These are phyloP conservation scores for Adelosebastes latens DNA, from an alignment of 2,797 vertebrate species.

Conservation along the genomic window DNA sequence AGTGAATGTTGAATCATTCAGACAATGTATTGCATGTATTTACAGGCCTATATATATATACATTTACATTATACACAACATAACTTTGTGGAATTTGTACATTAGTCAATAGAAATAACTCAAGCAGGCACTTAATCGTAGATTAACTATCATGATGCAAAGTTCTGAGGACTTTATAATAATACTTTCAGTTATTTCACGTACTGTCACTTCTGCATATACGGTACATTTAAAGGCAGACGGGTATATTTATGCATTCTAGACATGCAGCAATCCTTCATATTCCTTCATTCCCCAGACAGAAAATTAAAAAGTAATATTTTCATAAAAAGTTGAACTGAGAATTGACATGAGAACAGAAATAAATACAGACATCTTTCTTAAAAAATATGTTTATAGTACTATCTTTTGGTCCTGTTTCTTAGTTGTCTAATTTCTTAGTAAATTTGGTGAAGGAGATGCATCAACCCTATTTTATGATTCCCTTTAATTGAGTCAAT, in stretches of 20 bases:
- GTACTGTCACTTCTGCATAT: neutral
- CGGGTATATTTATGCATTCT: neutral
- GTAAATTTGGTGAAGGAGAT: neutral
- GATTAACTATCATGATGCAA: slow-evolving; percentile 17
- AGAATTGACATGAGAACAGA: neutral
- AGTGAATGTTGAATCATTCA: neutral
- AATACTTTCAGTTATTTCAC: neutral
- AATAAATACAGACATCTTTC: neutral
- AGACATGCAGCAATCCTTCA: slow-evolving; percentile 39
- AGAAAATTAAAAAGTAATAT: neutral
- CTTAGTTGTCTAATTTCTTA: neutral
- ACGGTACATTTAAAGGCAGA: neutral
- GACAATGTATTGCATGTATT: slow-evolving; percentile 19
- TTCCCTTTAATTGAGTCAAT: neutral
- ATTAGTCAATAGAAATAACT: slow-evolving; percentile 12
- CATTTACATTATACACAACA: slow-evolving; percentile 26
- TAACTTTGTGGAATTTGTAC: neutral
- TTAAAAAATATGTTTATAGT: neutral
- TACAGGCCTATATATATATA: slow-evolving; percentile 23
- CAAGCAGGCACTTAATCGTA: slow-evolving; percentile 2
- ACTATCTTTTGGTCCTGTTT: neutral
- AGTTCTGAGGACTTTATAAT: neutral
- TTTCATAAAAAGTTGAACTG: neutral
- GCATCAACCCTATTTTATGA: neutral
- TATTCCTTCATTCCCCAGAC: neutral